phyloP scores from a whole-genome alignment of 2,797 vertebrate species.

The Chaetodon trifasciatus region DNA sequence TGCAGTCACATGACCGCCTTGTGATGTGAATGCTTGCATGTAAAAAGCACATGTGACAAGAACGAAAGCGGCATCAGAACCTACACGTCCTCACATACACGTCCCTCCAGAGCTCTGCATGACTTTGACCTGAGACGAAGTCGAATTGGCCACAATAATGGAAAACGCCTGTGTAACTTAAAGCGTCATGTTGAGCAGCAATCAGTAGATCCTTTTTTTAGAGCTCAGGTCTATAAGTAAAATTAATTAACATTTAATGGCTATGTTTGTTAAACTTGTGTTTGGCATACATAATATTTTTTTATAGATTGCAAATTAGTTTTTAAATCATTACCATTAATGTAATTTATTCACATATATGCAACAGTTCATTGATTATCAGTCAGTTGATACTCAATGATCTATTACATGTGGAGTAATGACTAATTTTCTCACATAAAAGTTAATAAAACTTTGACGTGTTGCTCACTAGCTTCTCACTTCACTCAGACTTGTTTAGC shows the following conservation, averaged over 20 bases:
- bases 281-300: no score
- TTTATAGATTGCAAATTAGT: no score
- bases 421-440: neutral
- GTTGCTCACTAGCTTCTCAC: neutral
- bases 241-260: no score
- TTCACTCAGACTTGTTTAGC: conserved; percentile 2
- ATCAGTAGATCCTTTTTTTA: neutral
- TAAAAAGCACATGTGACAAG: neutral
- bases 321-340: no score
- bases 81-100: no score
- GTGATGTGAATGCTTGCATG: no score
- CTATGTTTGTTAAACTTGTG: no score
- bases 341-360: neutral
- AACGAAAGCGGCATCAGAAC: neutral
- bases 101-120: no score
- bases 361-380: neutral
- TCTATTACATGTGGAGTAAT: neutral
- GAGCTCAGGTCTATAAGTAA: no score
- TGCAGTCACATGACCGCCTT: no score
- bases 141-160: neutral
- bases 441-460: neutral
- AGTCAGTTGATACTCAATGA: neutral
- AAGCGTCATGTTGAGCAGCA: neutral
- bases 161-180: neutral
- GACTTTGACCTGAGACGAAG: no score